Conservation (phyloP, 2,888 invertebrate species). For the Tiliacea citrago region DNA sequence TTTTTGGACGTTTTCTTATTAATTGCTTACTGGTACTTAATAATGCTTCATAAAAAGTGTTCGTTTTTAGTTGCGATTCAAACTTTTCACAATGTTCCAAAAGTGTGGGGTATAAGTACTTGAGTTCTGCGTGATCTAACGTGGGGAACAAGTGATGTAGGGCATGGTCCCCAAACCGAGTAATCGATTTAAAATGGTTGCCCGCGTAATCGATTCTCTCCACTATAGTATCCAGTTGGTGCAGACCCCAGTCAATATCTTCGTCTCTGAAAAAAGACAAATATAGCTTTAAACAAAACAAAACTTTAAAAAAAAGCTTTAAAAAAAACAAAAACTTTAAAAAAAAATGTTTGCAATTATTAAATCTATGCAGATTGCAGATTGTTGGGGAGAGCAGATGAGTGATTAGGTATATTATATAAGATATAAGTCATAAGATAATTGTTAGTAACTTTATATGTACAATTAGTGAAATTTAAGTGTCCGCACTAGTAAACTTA, state of each 20-base stretch:
- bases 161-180: slow-evolving; percentile 94
- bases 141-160: slow-evolving; percentile 96
- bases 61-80: slow-evolving; percentile 86
- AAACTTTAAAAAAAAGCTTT: no score
- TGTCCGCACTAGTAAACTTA: no score
- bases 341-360: no score
- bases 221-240: slow-evolving; percentile 93
- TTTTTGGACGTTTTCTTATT: slow-evolving; percentile 80
- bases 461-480: no score
- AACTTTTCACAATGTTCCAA: slow-evolving; percentile 92
- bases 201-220: slow-evolving; percentile 93
- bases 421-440: no score
- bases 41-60: slow-evolving; percentile 91
- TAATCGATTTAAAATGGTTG: slow-evolving; percentile 92
- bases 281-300: slow-evolving; percentile 20
- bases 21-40: slow-evolving; percentile 92
- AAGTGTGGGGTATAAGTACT: slow-evolving; percentile 92
- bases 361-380: no score
- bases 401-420: no score
- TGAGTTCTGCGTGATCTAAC: slow-evolving; percentile 93
- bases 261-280: slow-evolving; percentile 82
- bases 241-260: slow-evolving; percentile 94
- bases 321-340: no score
- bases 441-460: no score
- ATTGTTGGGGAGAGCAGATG: no score